Percentiles rank a stretch among this genome's conserved stretches.
These are phyloP conservation scores for Rhodophaea formosa DNA, from an alignment of 2,888 invertebrate species.

Conservation along the genomic window DNA sequence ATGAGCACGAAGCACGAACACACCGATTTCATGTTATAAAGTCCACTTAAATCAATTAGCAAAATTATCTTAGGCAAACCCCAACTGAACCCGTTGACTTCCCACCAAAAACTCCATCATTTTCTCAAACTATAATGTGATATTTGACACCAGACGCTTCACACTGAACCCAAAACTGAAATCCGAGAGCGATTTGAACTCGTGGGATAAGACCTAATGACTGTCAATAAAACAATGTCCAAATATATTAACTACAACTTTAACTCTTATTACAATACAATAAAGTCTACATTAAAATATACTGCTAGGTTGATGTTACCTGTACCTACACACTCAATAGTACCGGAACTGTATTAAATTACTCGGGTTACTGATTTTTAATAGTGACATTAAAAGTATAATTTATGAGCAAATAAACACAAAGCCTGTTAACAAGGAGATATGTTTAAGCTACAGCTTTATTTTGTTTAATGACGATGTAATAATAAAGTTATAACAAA, in stretches of 20 bases:
- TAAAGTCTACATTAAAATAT: not conserved
- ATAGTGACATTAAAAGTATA: constrained; percentile 10
- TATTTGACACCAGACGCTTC: not conserved
- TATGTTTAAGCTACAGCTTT: not conserved
- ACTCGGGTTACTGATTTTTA: not conserved
- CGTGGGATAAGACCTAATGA: constrained; percentile 20
- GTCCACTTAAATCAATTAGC: no score
- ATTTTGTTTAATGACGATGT: not conserved
- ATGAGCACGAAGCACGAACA: no score
- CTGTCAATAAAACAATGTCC: constrained; percentile 14
- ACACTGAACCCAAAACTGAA: constrained; percentile 1
- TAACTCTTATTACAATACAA: not conserved
- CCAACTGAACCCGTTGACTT: no score
- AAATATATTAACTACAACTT: not conserved
- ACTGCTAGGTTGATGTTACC: not conserved
- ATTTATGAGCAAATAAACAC: constrained; percentile 14
- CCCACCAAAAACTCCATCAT: no score
- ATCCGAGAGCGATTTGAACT: constrained; percentile 15
- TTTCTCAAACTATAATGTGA: not conserved
- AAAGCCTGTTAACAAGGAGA: not conserved
- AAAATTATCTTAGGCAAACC: no score
- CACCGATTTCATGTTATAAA: no score
- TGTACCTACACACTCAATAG: not conserved
- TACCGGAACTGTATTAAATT: constrained; percentile 13
- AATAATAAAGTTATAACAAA: no score